These are phyloP conservation scores for Steinernema scapterisci DNA, from an alignment of 2,888 invertebrate species.

Conservation along the genomic window DNA sequence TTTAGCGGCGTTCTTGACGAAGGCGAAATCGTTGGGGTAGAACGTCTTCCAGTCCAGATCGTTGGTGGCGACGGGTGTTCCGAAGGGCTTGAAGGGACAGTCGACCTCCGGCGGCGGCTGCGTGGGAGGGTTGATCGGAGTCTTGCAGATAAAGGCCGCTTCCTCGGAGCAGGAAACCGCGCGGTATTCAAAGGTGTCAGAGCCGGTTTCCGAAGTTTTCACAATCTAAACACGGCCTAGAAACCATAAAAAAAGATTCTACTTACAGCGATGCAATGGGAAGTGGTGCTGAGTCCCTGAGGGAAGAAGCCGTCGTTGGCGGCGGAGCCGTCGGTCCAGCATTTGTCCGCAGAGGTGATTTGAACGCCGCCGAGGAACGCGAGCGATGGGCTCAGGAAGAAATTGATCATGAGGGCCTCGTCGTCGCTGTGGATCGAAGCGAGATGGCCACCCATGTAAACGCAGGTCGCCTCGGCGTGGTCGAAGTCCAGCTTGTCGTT, in stretches of 20 bases:
- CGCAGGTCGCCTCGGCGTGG: constrained; percentile 3
- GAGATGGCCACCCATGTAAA: background rate
- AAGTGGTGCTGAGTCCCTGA: too few species aligned
- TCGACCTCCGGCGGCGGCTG: background rate
- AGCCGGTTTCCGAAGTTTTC: too few species aligned
- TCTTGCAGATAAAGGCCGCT: background rate
- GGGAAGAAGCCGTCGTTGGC: background rate
- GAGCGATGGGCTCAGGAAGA: background rate
- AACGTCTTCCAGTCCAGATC: background rate
- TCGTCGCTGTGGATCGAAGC: background rate
- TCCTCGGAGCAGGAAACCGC: background rate
- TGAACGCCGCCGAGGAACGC: background rate
- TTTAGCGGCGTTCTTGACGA: background rate
- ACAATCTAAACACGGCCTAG: too few species aligned
- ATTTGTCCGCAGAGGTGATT: background rate
- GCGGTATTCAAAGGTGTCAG: background rate
- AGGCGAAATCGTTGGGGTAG: background rate
- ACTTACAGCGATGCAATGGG: background rate
- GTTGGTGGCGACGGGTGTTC: background rate
- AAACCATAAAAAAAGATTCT: background rate
- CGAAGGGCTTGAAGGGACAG: background rate
- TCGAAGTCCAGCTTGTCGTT: background rate
- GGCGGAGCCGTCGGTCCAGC: background rate
- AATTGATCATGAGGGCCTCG: background rate
- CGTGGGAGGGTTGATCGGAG: too few species aligned